Evolutionary conservation across 2,797 vertebrate species (phyloP).

Genomic region (Bradypodion pumilum): DNA sequence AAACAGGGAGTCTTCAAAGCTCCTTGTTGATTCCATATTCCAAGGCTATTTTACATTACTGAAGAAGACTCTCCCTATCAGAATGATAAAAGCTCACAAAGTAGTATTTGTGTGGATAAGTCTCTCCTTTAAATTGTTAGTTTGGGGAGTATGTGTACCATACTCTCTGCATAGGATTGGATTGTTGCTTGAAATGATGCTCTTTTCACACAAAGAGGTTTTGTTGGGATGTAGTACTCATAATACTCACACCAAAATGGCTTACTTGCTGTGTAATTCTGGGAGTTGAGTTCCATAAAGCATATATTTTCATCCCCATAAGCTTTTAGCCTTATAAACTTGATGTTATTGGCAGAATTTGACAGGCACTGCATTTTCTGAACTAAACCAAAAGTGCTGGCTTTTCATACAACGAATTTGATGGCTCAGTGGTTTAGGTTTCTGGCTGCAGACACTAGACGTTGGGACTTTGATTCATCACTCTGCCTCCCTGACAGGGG

Average conservation of each 20-base stretch:
- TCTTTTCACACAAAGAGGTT: neutral
- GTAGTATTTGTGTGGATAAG: neutral
- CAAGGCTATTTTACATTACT: neutral
- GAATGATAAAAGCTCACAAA: neutral
- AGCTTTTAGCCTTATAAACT: neutral
- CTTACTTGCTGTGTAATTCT: too few relatives aligned
- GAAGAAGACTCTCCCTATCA: too few relatives aligned
- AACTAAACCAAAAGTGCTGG: neutral
- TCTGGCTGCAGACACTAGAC: too few relatives aligned
- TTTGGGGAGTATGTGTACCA: neutral
- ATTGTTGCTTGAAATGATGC: neutral
- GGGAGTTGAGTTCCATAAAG: too few relatives aligned
- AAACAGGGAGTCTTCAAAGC: too few relatives aligned
- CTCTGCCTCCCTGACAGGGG: too few relatives aligned
- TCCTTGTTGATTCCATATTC: neutral
- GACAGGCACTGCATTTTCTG: neutral
- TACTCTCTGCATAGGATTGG: neutral
- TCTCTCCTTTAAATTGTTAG: neutral
- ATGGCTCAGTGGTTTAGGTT: too few relatives aligned
- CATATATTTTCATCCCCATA: too few relatives aligned
- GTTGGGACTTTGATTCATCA: too few relatives aligned
- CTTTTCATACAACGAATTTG: neutral
- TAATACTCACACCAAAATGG: too few relatives aligned
- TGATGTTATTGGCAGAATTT: neutral
- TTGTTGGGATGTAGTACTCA: too few relatives aligned